Percentiles rank a stretch among this genome's conserved stretches.
phyloP scores from a whole-genome alignment of 2,888 invertebrate genomes.

The Beris morrisii region DNA sequence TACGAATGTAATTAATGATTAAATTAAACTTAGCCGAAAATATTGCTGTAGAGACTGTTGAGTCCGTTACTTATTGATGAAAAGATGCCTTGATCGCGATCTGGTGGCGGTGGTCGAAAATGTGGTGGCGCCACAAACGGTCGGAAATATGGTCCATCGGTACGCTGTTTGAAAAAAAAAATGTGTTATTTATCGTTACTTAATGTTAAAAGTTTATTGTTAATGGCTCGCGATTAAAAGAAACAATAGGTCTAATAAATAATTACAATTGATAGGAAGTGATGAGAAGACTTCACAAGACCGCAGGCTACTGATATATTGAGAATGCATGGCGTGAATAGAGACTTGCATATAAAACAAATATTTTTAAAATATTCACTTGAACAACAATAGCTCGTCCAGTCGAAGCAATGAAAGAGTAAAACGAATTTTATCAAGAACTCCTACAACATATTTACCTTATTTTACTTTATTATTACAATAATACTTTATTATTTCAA shows the following conservation, averaged over 20 bases:
- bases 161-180: slow-evolving; percentile 59
- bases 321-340: no score
- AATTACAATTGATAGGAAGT: slow-evolving; percentile 34
- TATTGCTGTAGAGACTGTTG: slow-evolving; percentile 74
- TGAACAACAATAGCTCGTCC: no score
- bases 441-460: no score
- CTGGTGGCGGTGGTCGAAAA: slow-evolving; percentile 57
- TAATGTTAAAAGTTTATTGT: slow-evolving; percentile 27
- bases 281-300: no score
- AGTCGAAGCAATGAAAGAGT: no score
- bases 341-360: no score
- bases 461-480: no score
- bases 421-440: no score
- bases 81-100: slow-evolving; percentile 65
- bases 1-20: slow-evolving; percentile 2
- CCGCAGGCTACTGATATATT: no score
- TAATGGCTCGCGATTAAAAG: slow-evolving; percentile 33
- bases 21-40: slow-evolving; percentile 64
- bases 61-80: slow-evolving; percentile 77
- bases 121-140: slow-evolving; percentile 59
- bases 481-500: no score
- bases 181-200: background rate
- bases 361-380: no score
- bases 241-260: slow-evolving; percentile 24
- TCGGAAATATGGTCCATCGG: slow-evolving; percentile 69